These are phyloP conservation scores for Lipophrys pholis DNA, from an alignment of 2,113 vertebrate species.

Conservation along the genomic window DNA sequence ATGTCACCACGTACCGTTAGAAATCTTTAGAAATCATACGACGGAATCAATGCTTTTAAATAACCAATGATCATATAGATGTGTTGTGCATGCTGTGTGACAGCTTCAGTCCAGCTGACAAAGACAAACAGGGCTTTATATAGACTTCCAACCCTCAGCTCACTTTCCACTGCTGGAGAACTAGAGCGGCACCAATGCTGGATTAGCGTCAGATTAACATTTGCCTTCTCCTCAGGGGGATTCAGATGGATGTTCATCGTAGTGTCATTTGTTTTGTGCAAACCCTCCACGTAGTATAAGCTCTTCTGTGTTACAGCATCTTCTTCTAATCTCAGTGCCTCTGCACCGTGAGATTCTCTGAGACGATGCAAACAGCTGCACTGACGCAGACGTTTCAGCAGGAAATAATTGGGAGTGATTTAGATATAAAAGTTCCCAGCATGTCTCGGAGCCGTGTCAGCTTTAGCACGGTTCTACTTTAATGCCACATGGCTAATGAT, in stretches of 20 bases:
- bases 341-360: neutral
- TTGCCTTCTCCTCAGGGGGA: constrained; percentile 39
- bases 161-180: constrained; percentile 41
- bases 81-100: constrained; percentile 22
- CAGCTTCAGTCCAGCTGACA: constrained; percentile 29
- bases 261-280: constrained; percentile 49
- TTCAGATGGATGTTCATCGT: constrained; percentile 39
- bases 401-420: constrained; percentile 7
- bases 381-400: constrained; percentile 18
- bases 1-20: neutral
- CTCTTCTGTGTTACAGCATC: constrained; percentile 49
- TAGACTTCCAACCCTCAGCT: constrained; percentile 49
- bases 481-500: constrained; percentile 11
- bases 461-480: constrained; percentile 13
- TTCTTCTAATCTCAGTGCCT: constrained; percentile 26
- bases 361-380: constrained; percentile 42
- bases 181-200: constrained; percentile 34
- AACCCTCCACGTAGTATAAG: constrained; percentile 16
- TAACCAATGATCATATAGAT: constrained; percentile 46
- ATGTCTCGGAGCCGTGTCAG: constrained; percentile 17
- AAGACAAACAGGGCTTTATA: constrained; percentile 48
- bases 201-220: constrained; percentile 60
- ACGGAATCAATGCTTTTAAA: constrained; percentile 26
- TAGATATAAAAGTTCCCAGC: neutral
- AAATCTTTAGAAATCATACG: constrained; percentile 26